Percentiles rank a stretch among this genome's conserved stretches.
phyloP scores from a whole-genome alignment of 2,113 vertebrate species.

The Rhea pennata region DNA sequence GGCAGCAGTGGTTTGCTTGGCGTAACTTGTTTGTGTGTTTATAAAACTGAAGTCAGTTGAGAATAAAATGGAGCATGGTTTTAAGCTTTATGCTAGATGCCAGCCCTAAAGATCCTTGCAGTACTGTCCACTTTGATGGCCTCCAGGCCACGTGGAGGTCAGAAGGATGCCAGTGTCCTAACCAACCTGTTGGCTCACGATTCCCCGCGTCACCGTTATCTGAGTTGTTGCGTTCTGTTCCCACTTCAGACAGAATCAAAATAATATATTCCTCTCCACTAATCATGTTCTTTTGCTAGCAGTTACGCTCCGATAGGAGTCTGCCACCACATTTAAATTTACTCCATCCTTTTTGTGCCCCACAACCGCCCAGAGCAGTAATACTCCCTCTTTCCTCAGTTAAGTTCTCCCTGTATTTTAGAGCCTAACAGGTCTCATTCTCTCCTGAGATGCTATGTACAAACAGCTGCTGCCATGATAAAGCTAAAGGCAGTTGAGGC shows the following conservation, averaged over 20 bases:
- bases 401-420: background rate
- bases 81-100: background rate
- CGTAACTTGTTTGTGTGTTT: background rate
- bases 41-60: background rate
- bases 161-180: rapidly evolving
- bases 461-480: background rate
- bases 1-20: background rate
- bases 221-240: background rate
- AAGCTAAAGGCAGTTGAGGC: background rate
- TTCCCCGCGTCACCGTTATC: rapidly evolving
- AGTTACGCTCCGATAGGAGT: background rate
- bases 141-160: background rate
- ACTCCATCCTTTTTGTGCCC: background rate
- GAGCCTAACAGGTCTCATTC: background rate
- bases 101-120: background rate
- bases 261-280: background rate
- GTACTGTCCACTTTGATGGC: background rate
- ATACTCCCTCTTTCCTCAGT: background rate
- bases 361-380: background rate
- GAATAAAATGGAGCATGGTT: background rate
- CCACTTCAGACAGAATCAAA: background rate
- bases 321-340: background rate
- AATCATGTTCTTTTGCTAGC: background rate
- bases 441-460: background rate
- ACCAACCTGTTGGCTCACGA: rapidly evolving